Conservation (phyloP, 37 sponge, comb jelly and placozoan species). For the Beroe ovata region DNA sequence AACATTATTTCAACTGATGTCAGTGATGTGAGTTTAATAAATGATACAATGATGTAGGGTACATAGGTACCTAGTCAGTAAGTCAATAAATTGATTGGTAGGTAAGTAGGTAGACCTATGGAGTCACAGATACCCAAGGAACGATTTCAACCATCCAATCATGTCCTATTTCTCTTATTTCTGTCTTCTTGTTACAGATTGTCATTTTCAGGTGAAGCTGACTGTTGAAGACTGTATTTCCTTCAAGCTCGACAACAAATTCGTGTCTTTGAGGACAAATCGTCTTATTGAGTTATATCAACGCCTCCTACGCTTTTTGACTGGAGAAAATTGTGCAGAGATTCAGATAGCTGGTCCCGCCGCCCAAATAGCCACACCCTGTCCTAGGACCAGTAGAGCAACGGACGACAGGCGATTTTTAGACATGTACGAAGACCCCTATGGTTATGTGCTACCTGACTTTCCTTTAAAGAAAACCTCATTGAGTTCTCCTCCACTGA, state of each 20-base stretch:
- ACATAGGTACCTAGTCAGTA: too few species aligned
- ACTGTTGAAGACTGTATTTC: slow-evolving; percentile 31
- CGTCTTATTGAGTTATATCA: slow-evolving; percentile 34
- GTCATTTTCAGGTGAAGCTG: slow-evolving; percentile 43
- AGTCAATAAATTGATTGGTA: too few species aligned
- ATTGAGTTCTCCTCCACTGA: background rate
- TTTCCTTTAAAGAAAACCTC: background rate
- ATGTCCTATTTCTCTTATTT: too few species aligned
- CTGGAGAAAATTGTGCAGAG: background rate
- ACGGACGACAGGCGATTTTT: background rate
- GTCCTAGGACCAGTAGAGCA: background rate
- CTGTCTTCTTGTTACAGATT: too few species aligned
- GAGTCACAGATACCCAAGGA: too few species aligned
- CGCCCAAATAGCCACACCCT: background rate
- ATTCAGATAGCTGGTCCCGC: background rate
- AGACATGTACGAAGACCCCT: background rate
- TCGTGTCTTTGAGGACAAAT: background rate
- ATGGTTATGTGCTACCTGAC: background rate
- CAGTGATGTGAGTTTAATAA: background rate
- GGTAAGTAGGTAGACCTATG: too few species aligned
- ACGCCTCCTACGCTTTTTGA: background rate
- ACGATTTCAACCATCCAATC: too few species aligned
- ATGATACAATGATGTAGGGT: too few species aligned
- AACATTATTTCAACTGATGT: background rate
- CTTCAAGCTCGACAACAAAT: background rate